These are phyloP conservation scores for Neopipo cinnamomea DNA, from an alignment of 2,113 vertebrate species.

Conservation along the genomic window DNA sequence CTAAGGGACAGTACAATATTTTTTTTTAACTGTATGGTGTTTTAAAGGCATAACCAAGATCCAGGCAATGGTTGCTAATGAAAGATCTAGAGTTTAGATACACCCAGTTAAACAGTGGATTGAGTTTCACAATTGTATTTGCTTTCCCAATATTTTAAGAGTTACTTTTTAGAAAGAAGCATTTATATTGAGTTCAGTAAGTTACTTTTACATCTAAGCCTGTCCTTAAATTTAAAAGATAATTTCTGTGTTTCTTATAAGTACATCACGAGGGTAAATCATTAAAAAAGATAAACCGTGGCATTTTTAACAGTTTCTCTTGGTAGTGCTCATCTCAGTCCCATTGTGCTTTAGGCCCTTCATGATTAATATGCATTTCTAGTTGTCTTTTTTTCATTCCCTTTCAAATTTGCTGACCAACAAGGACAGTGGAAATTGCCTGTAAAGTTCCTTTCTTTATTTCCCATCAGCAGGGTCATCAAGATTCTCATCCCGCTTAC, in stretches of 20 bases:
- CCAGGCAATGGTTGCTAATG: background rate
- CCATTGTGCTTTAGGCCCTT: background rate
- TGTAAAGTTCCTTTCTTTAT: conserved; percentile 43
- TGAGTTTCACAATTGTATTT: background rate
- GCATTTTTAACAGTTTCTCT: background rate
- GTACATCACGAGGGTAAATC: background rate
- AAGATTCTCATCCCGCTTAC: conserved; percentile 1
- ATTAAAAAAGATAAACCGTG: background rate
- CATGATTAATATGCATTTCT: conserved; percentile 48
- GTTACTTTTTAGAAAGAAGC: background rate
- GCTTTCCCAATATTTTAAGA: conserved; percentile 7
- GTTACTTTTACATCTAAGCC: background rate
- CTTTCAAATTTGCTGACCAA: conserved; percentile 52
- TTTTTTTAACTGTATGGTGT: background rate
- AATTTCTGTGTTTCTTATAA: background rate
- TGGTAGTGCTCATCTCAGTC: background rate
- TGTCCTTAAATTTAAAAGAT: background rate
- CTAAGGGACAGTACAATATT: background rate
- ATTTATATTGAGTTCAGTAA: background rate
- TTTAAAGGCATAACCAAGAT: background rate
- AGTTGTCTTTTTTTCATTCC: conserved; percentile 9
- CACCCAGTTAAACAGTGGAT: background rate
- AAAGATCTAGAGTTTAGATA: background rate
- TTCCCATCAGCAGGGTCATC: conserved; percentile 30
- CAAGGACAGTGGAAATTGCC: conserved; percentile 51